Percentiles rank a stretch among this genome's conserved stretches.
phyloP scores from a whole-genome alignment of 1,140 invertebrate genomes.

The Paralvinella palmiformis region DNA sequence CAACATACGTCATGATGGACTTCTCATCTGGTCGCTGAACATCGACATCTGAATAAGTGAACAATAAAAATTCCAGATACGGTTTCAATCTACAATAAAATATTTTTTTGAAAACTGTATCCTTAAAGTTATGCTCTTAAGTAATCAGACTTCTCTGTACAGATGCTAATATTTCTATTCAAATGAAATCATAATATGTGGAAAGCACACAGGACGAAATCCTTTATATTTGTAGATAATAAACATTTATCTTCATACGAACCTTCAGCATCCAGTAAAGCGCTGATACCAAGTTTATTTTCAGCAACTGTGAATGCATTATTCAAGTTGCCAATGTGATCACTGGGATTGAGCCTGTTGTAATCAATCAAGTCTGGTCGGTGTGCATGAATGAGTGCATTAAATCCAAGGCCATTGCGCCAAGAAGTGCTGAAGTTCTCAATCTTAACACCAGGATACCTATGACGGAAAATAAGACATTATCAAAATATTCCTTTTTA shows the following conservation, averaged over 20 bases:
- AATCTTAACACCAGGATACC: constrained; percentile 69
- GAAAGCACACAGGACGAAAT: no score
- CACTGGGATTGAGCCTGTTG: constrained; percentile 64
- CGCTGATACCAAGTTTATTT: constrained; percentile 80
- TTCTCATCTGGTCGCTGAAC: constrained; percentile 26
- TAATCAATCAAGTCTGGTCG: constrained; percentile 88
- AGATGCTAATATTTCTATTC: no score
- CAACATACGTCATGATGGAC: constrained; percentile 79
- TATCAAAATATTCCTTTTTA: not conserved
- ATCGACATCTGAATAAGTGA: constrained; percentile 21
- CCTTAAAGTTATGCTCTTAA: no score
- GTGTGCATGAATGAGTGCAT: constrained; percentile 93
- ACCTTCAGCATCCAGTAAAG: constrained; percentile 78
- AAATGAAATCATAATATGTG: no score
- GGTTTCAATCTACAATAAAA: no score
- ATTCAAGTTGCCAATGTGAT: constrained; percentile 87
- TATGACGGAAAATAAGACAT: not conserved
- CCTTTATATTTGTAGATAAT: no score
- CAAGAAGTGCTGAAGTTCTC: constrained; percentile 79
- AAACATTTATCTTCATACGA: no score
- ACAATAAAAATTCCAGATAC: no score
- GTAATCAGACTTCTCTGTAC: no score
- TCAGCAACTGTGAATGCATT: constrained; percentile 93
- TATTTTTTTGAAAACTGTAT: no score
- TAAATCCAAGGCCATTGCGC: constrained; percentile 91